Base-by-base conservation (phyloP, 2,797 vertebrate species). In the Sciaenops ocellatus region DNA sequence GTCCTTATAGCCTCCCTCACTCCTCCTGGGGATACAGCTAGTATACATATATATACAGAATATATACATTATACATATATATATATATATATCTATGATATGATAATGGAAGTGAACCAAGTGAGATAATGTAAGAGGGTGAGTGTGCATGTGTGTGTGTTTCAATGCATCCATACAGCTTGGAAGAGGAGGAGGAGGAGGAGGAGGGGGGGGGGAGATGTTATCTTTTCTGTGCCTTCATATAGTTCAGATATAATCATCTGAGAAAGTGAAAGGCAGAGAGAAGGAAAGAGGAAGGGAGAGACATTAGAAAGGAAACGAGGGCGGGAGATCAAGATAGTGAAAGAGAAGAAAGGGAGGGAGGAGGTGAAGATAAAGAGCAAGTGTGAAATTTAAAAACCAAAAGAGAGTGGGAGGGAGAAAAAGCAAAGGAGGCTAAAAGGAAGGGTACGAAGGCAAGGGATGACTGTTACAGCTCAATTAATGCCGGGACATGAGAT, bases 391-490 rank as follows among this genome's bases (percentile, higher is more conserved):
- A 81, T 82, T 70, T 62, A 79, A 69, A 82, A 60, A 63, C 60
- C 0, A 17, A 66, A 62, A 72, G 51, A 66, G 52, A 54, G 76
- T 67, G 28, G 2, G 50, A 64, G 57, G 18, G 48, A n/a, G 47
- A 64, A 60, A 73, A 76, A 65, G 72, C 50, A 75, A 50, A 56
- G 59, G 65, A 65, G 48, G 68, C 69, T 81, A 44, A 79, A 64
- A 89, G 87, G 77, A 69, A 73, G 77, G 73, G 79, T 68, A 66
- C 61, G 73, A 73, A 89, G 74, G 83, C 78, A 72, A 18, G 52
- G 82, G 84, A 87, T 85, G 87, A 89, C 89, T 83, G 88, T 88
- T 91, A 90, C 87, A 84, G 87, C 90, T 93, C 91, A 93, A 93
- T 94, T 93, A 92, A 92, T 90, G 90, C 73, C 47, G 44, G 82